Conservation (phyloP, 2,113 vertebrate species). For the Argyrosomus japonicus region DNA sequence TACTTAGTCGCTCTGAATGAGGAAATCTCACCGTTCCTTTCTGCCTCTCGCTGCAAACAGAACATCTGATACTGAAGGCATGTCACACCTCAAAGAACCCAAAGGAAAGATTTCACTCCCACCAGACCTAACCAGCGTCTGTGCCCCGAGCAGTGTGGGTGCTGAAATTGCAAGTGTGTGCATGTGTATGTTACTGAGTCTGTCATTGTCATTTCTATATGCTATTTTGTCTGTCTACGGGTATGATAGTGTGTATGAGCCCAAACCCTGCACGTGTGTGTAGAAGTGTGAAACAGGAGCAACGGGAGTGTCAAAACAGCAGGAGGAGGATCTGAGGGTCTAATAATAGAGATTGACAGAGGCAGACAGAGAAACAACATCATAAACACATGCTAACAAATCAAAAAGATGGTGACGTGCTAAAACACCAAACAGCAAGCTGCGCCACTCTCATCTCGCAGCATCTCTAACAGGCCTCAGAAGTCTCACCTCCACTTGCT, state of each 20-base stretch:
- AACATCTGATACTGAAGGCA: conserved; percentile 47
- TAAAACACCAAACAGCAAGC: conserved; percentile 72
- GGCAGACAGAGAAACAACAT: conserved; percentile 77
- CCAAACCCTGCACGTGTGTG: conserved; percentile 37
- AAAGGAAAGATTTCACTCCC: conserved; percentile 44
- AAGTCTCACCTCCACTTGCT: conserved; percentile 75
- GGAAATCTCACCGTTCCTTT: conserved; percentile 45
- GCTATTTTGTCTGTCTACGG: conserved; percentile 30
- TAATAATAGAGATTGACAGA: conserved; percentile 81
- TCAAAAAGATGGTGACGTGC: conserved; percentile 76
- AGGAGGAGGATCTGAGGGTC: conserved; percentile 75
- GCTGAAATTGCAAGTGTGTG: conserved; percentile 31
- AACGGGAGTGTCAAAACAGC: conserved; percentile 75
- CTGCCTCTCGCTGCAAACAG: conserved; percentile 43
- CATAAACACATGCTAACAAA: conserved; percentile 81
- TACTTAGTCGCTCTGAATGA: conserved; percentile 60
- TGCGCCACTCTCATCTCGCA: conserved; percentile 68
- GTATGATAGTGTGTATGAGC: conserved; percentile 20
- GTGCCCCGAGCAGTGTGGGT: conserved; percentile 31
- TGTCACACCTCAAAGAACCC: conserved; percentile 48
- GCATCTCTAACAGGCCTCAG: conserved; percentile 73
- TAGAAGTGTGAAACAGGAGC: conserved; percentile 70
- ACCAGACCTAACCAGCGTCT: conserved; percentile 8
- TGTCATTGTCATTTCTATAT: conserved; percentile 36
- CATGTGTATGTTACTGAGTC: conserved; percentile 5